Base-by-base conservation (phyloP, 2,797 vertebrate genomes). In the Arvicola amphibius region DNA sequence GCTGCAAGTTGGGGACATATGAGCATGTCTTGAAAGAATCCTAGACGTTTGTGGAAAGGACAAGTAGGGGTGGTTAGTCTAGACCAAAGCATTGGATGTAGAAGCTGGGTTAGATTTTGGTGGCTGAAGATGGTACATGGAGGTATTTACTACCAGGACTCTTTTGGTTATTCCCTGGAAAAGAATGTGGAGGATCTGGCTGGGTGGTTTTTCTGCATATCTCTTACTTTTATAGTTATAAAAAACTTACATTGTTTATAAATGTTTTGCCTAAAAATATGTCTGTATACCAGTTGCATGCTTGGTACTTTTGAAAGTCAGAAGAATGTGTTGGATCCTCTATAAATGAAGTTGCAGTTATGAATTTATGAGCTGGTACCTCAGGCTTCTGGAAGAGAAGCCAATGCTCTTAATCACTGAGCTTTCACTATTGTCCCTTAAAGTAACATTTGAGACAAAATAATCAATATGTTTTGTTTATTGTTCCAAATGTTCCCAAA, bases 361-460 rank as follows among this genome's bases (percentile, higher is more conserved):
- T 43, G 14, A 43, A 8, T 17, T 9, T 19, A 32, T 16, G 27
- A 63, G 5, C 25, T 43, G 63, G 9, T 59, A 43, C 37, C 23
- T 83, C 40, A 29, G 8, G 29, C 16, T 16, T 83, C 37, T 83
- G 25, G 56, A 83, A 43, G 14, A 61, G 37, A 8, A 29, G 37
- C 25, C 37, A 61, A 4, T 11, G 2, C 7, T 61, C 25, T 43
- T 83, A 84, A 46, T 5, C 16, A 84, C 9, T 84, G 27, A 65
- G 40, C 27, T 65, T 32, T 46, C 5, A 46, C 11, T 46, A 17
- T 46, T 46, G 10, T 63, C 1, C 5, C 17, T 65, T 84, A 29
- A 63, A 32, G 17, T 84, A 34, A 43, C 40, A 91, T 61, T 48
- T 92, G 56, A 87, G 61, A 23, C 34, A 96, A 96, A 34, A 37